phyloP scores from a whole-genome alignment of 2,797 vertebrate genomes.

The Neosalanx taihuensis region DNA sequence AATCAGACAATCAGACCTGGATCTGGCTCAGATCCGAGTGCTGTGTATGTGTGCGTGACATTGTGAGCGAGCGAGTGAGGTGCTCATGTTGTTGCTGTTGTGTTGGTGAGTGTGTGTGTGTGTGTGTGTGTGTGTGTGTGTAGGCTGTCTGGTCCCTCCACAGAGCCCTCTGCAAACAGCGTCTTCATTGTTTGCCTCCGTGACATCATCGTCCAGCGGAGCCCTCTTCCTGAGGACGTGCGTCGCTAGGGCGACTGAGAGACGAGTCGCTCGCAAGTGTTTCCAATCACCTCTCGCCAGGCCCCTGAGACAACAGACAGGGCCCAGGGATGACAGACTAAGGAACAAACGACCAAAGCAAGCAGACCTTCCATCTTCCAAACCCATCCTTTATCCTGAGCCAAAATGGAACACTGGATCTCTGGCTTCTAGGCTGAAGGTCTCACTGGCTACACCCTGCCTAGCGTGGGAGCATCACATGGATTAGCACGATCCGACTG shows the following conservation, averaged over 20 bases:
- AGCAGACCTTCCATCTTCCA: conserved; percentile 20
- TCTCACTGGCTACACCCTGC: neutral
- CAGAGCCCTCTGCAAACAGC: conserved; percentile 51
- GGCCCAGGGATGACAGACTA: neutral
- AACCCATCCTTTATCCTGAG: neutral
- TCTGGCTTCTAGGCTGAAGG: neutral
- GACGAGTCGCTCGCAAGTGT: conserved; percentile 55
- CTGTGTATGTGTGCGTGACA: conserved; percentile 51
- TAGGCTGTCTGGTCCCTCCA: neutral
- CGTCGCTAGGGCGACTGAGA: conserved; percentile 22
- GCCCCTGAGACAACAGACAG: conserved; percentile 30
- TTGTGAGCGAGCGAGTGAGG: neutral
- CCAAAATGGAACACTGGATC: neutral
- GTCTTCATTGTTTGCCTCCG: conserved; percentile 59
- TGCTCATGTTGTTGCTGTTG: neutral
- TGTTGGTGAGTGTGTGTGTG: conserved; percentile 5
- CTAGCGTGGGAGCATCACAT: neutral
- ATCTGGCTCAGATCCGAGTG: conserved; percentile 48
- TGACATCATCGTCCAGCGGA: conserved; percentile 64
- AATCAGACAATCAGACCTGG: conserved; percentile 50
- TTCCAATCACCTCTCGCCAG: conserved; percentile 56
- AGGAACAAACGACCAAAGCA: conserved; percentile 39
- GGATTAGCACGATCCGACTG: no score
- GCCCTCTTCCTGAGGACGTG: conserved; percentile 71
- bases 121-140: neutral